phyloP scores from a whole-genome alignment of 2,888 invertebrate genomes.

The Sicus ferrugineus region DNA sequence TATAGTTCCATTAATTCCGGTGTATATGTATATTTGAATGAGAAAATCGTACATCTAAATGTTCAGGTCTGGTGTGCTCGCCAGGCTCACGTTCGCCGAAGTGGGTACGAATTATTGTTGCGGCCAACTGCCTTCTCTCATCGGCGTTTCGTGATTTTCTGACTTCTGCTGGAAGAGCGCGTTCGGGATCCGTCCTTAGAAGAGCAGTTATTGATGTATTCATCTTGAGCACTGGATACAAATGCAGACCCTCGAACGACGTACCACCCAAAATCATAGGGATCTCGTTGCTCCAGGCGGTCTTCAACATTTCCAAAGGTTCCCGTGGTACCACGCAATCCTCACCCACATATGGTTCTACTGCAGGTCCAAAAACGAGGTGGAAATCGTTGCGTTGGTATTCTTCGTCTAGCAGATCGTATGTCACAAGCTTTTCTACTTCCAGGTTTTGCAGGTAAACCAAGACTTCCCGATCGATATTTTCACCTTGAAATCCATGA shows the following conservation, averaged over 20 bases:
- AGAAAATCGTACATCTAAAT: slow-evolving; percentile 53
- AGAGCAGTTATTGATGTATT: slow-evolving; percentile 40
- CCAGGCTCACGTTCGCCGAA: slow-evolving; percentile 60
- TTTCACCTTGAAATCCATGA: slow-evolving; percentile 47
- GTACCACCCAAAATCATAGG: slow-evolving; percentile 61
- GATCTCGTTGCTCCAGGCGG: slow-evolving; percentile 59
- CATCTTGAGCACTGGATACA: slow-evolving; percentile 53
- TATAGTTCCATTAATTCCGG: neutral
- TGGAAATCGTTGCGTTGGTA: slow-evolving; percentile 52
- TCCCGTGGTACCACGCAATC: slow-evolving; percentile 51
- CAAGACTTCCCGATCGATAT: slow-evolving; percentile 48
- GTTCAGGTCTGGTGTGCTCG: slow-evolving; percentile 52
- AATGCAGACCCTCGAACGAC: slow-evolving; percentile 59
- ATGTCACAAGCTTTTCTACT: slow-evolving; percentile 47
- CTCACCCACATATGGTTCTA: slow-evolving; percentile 56
- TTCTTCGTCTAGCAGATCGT: slow-evolving; percentile 50
- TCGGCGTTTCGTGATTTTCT: slow-evolving; percentile 38
- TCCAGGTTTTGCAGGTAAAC: slow-evolving; percentile 46
- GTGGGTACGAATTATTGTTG: slow-evolving; percentile 62
- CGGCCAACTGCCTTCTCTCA: slow-evolving; percentile 41
- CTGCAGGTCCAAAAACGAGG: slow-evolving; percentile 58
- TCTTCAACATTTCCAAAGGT: slow-evolving; percentile 50
- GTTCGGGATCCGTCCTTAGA: slow-evolving; percentile 46
- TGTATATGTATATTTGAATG: neutral
- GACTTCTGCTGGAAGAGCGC: slow-evolving; percentile 53